These are phyloP conservation scores for Coregonus sp. DNA, from an alignment of 2,797 vertebrate species.

Conservation along the genomic window DNA sequence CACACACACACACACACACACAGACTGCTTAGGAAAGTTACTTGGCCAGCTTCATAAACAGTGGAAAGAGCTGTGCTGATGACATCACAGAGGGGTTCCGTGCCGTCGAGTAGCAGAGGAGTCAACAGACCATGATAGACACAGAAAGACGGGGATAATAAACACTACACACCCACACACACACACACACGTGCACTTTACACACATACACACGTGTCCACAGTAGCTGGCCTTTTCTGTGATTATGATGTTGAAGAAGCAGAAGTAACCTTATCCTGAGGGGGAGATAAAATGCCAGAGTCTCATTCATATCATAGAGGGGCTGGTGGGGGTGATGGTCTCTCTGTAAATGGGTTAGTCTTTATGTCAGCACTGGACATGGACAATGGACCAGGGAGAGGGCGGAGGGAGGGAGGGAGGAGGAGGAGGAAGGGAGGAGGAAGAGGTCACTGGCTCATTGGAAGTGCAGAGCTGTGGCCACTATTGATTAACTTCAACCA, in stretches of 20 bases:
- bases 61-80: background rate
- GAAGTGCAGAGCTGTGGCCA: background rate
- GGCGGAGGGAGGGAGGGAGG: background rate
- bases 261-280: background rate
- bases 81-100: conserved; percentile 2
- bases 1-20: too few relatives aligned
- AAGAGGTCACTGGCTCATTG: background rate
- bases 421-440: background rate
- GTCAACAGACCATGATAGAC: background rate
- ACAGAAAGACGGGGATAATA: background rate
- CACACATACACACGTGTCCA: background rate
- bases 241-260: conserved; percentile 3
- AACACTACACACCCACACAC: background rate
- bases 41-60: background rate
- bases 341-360: background rate
- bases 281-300: background rate
- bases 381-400: background rate
- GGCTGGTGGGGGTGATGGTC: background rate
- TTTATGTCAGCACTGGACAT: background rate
- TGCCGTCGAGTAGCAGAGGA: background rate
- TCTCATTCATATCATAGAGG: background rate
- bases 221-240: background rate
- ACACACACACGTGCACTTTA: background rate
- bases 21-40: background rate
- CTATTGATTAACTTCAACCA: too few relatives aligned